Conservation (phyloP, 2,797 vertebrate genomes). For the Gallirallus australis region DNA sequence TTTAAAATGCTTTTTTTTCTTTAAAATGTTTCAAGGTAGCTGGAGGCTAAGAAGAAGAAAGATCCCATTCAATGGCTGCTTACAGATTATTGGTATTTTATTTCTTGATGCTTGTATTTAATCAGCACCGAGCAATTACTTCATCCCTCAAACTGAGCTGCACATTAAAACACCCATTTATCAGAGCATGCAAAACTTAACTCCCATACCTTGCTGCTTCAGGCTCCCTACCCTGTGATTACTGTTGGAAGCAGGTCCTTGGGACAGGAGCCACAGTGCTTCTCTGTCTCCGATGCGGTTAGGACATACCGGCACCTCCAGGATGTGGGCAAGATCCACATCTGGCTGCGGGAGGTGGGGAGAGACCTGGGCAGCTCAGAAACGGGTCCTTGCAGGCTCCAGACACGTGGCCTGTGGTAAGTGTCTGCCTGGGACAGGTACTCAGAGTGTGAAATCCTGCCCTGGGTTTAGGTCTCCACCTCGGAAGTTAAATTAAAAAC, state of each 20-base stretch:
- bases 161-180: not conserved
- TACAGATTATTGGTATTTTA: not conserved
- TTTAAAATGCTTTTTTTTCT: not conserved
- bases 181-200: not conserved
- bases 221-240: too few relatives aligned
- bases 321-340: not conserved
- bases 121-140: not conserved
- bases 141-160: not conserved
- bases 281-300: not conserved
- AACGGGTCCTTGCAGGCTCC: rapidly evolving
- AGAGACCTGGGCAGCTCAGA: not conserved
- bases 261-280: not conserved
- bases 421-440: too few relatives aligned
- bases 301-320: not conserved
- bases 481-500: not conserved
- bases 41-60: not conserved
- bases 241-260: not conserved
- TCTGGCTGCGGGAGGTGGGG: not conserved
- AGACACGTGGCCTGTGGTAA: rapidly evolving
- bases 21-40: not conserved
- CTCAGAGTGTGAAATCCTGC: rapidly evolving
- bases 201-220: not conserved
- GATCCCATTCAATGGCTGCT: not conserved
- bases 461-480: not conserved
- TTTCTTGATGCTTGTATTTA: not conserved